Conservation (phyloP, 2,797 vertebrate genomes). For the Aotus griseimembra region DNA sequence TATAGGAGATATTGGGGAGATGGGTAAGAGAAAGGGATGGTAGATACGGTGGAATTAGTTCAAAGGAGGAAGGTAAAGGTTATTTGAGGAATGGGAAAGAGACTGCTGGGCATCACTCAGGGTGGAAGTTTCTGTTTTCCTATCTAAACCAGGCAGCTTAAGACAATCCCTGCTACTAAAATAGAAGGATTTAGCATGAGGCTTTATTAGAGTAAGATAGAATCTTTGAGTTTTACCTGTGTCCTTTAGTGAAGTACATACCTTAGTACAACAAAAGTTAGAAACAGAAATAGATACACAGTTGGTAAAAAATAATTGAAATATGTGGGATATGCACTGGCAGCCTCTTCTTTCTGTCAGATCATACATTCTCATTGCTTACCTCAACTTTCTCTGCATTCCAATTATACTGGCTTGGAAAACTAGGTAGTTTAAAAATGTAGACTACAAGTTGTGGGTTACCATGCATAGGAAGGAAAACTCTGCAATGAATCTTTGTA, state of each 20-base stretch:
- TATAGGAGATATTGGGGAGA: neutral
- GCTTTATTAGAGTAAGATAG: neutral
- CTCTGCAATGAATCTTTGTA: neutral
- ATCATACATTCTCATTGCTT: neutral
- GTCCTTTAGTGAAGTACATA: neutral
- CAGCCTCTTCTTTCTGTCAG: neutral
- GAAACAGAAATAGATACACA: slow-evolving; percentile 14
- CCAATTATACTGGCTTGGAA: neutral
- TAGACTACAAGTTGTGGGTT: neutral
- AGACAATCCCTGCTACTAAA: neutral
- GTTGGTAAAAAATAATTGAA: slow-evolving; percentile 31
- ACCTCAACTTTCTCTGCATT: neutral
- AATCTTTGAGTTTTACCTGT: neutral
- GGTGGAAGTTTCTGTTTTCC: neutral
- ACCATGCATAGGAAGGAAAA: neutral
- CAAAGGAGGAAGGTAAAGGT: neutral
- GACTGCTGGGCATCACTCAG: neutral
- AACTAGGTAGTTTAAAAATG: slow-evolving; percentile 11
- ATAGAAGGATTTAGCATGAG: neutral
- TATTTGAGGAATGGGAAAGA: neutral
- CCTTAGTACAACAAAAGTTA: neutral
- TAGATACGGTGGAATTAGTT: neutral
- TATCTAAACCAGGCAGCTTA: neutral
- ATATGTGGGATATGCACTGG: neutral
- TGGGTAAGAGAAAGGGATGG: neutral